Conservation (phyloP, 2,113 vertebrate species). For the Indicator maculatus region DNA sequence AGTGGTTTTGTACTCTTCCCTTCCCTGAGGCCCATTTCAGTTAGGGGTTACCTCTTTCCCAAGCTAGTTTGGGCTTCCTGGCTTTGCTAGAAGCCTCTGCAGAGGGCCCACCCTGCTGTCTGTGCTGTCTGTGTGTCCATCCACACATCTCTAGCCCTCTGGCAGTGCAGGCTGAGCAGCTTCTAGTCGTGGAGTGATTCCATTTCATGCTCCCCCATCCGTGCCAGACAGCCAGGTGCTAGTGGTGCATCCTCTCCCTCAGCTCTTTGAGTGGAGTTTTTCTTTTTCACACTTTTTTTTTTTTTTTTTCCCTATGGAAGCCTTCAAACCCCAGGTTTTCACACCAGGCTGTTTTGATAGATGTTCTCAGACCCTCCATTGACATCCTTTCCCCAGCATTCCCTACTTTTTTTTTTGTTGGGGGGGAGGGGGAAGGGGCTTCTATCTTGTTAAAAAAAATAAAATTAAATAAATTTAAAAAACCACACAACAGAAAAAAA, state of each 20-base stretch:
- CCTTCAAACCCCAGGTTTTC: constrained; percentile 72
- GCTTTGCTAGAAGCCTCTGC: not conserved
- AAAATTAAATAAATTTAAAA: not conserved
- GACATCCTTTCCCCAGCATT: constrained; percentile 81
- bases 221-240: constrained; percentile 3
- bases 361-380: constrained; percentile 75
- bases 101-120: constrained; percentile 54
- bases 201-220: constrained; percentile 39
- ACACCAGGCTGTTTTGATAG: constrained; percentile 73
- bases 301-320: constrained; percentile 25
- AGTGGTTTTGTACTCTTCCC: not conserved
- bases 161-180: constrained; percentile 25
- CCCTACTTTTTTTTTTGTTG: constrained; percentile 68
- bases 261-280: constrained; percentile 54
- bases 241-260: constrained; percentile 52
- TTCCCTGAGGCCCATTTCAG: not conserved
- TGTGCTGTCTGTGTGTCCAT: not conserved
- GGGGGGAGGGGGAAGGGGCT: constrained; percentile 67
- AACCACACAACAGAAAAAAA: too few relatives aligned
- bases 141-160: constrained; percentile 67
- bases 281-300: constrained; percentile 69
- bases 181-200: constrained; percentile 36
- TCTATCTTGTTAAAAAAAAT: constrained; percentile 84
- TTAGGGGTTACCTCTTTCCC: not conserved
- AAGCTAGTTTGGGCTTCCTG: constrained; percentile 18